Percentiles rank a stretch among this genome's conserved stretches.
phyloP scores from a whole-genome alignment of 2,888 invertebrate species.

The Crematogaster levior region DNA sequence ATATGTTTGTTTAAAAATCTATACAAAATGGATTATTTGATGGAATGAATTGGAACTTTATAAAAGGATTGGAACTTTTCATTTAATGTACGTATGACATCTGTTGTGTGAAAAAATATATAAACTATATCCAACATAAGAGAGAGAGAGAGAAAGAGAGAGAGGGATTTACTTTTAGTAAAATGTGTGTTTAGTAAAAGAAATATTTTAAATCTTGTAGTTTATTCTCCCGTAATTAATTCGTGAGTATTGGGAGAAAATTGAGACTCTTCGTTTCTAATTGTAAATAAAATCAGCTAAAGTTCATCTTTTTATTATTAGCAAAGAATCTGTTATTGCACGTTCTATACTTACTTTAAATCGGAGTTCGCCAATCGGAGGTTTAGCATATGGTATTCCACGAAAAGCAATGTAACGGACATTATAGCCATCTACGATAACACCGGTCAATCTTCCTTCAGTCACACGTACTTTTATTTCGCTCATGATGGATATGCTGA shows the following conservation, averaged over 20 bases:
- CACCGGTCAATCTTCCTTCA: conserved; percentile 73
- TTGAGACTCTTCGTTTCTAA: neutral
- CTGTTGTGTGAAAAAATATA: too few relatives aligned
- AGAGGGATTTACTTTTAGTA: neutral
- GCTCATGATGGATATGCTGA: neutral
- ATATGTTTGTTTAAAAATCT: too few relatives aligned
- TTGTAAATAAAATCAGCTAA: neutral
- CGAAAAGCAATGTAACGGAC: conserved; percentile 73
- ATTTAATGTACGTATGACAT: too few relatives aligned
- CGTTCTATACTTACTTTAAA: conserved; percentile 72
- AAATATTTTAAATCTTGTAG: neutral
- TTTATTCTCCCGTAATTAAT: neutral
- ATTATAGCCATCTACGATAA: conserved; percentile 59
- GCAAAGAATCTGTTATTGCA: neutral
- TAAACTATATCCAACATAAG: neutral
- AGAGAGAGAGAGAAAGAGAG: too few relatives aligned
- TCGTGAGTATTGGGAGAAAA: neutral
- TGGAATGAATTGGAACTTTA: too few relatives aligned
- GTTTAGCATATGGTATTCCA: conserved; percentile 78
- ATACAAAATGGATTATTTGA: too few relatives aligned
- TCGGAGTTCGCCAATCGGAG: conserved; percentile 76
- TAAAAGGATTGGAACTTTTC: too few relatives aligned
- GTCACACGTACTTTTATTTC: conserved; percentile 49
- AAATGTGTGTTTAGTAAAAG: neutral
- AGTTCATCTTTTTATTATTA: neutral